Percentiles rank a stretch among this genome's conserved stretches.
These are phyloP conservation scores for Aurelia sp. DNA, from an alignment of 30 jellyfish, hydroid and myxozoan genomes.

Conservation along the genomic window DNA sequence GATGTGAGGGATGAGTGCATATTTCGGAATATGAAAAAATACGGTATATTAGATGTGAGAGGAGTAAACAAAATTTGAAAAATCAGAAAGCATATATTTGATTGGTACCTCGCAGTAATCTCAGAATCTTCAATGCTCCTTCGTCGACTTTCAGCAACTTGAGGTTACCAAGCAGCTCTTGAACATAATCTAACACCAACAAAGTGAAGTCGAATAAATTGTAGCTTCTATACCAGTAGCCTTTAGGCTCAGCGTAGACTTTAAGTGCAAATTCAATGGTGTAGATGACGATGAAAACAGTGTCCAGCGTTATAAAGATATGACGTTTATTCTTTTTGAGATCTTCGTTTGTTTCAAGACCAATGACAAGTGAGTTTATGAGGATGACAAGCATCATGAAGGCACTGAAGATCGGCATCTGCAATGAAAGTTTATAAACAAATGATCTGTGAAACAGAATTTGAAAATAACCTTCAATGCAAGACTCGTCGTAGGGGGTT, in stretches of 20 bases:
- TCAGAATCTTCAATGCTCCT: constrained; percentile 55
- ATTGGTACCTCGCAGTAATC: constrained; percentile 74
- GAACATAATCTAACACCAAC: constrained; percentile 75
- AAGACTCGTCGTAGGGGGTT: too few species aligned
- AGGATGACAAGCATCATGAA: constrained; percentile 79
- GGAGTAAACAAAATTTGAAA: too few species aligned
- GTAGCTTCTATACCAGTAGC: constrained; percentile 85
- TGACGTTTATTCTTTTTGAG: constrained; percentile 27
- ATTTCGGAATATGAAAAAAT: too few species aligned
- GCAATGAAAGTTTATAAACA: neutral
- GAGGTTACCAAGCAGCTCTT: constrained; percentile 69
- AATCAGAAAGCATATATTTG: neutral
- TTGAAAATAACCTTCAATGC: too few species aligned
- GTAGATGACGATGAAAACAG: constrained; percentile 67
- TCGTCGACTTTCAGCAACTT: constrained; percentile 74
- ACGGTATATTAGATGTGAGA: too few species aligned
- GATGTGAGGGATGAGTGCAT: too few species aligned
- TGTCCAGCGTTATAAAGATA: constrained; percentile 41
- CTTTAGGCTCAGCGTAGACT: constrained; percentile 76
- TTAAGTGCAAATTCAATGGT: constrained; percentile 74
- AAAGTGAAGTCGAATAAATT: constrained; percentile 72
- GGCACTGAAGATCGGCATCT: constrained; percentile 74
- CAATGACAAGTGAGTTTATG: constrained; percentile 85
- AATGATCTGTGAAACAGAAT: too few species aligned
- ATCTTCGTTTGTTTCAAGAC: constrained; percentile 75